Evolutionary conservation across 1,140 invertebrate genomes (phyloP), one percentile per base, ranked within the genome.

Genomic region (Eupeodes corollae): DNA sequence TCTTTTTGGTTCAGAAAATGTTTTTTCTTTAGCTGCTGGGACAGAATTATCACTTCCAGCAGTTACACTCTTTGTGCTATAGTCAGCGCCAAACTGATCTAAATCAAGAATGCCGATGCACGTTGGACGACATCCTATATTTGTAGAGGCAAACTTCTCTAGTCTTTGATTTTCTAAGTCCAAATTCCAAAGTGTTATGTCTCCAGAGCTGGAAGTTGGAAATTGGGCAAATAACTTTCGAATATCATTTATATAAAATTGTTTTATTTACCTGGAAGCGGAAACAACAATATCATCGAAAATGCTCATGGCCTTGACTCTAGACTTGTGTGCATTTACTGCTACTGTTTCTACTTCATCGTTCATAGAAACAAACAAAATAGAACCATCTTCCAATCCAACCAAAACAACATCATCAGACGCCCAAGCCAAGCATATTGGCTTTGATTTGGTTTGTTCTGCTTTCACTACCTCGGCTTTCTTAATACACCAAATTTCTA

Each of bases 401-500:
- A 83, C 71, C 53, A 79, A 72, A 41, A 88, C 63, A 18, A 74
- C 65, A 19, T 78, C 62, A 52, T 85, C 75, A 53, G 75, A 62
- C 3, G 77, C 58, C 75, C 81, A 85, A 53, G 75, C 70, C 18
- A 79, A 74, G 52, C 74, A 79, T 31, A 74, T 68, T n/a, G 83
- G 75, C 63, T 80, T 84, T 10, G 73, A 68, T 26, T 74, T 69
- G 49, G 79, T 79, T 48, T 75, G 70, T 19, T 79, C 65, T 48
- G 76, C 70, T 40, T 77, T 73, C 42, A 78, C 63, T 26, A 86
- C 70, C 5, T 79, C 79, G 1, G 82, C 87, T 44, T 75, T 78
- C 56, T 82, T 77, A 9, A 90, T 78, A 26, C 75, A 79, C 75
- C 88, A 92, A 15, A 93, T 70, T 59, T 88, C 81, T 5, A 89